A percentile compares a stretch with the other conserved stretches of the same genome.
Conservation (phyloP, 2,888 invertebrate genomes). For the Eilema depressum region DNA sequence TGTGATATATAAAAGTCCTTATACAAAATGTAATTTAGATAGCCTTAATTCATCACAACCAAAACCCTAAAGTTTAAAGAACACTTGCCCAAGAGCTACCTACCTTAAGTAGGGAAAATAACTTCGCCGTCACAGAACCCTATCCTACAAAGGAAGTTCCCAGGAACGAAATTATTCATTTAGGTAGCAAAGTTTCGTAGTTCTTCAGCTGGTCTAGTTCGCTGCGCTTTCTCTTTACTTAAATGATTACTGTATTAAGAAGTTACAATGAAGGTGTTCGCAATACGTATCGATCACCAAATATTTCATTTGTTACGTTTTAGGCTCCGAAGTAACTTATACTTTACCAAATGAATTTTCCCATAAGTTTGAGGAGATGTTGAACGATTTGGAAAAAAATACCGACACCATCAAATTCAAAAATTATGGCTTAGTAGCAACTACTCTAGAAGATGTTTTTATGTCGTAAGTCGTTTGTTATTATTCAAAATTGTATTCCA, state of each 20-base stretch:
- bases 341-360: conserved; percentile 89
- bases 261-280: background rate
- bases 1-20: too few relatives aligned
- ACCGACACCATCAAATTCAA: conserved; percentile 88
- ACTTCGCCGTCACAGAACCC: too few relatives aligned
- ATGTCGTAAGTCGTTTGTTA: conserved; percentile 87
- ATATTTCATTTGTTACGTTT: conserved; percentile 30
- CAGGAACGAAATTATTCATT: too few relatives aligned
- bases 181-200: too few relatives aligned
- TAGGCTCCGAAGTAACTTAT: conserved; percentile 91
- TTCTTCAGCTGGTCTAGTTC: background rate
- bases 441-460: conserved; percentile 96
- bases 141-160: too few relatives aligned
- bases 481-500: background rate
- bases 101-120: too few relatives aligned
- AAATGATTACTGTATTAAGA: background rate
- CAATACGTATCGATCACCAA: background rate
- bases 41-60: too few relatives aligned
- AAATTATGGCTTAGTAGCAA: conserved; percentile 94
- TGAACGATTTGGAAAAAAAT: conserved; percentile 89
- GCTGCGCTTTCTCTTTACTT: background rate
- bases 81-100: too few relatives aligned
- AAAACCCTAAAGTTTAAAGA: too few relatives aligned
- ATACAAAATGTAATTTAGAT: too few relatives aligned
- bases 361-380: conserved; percentile 89